A percentile compares a stretch with the other conserved stretches of the same genome.
phyloP scores from a whole-genome alignment of 2,888 invertebrate species.

The Clunio marinus region DNA sequence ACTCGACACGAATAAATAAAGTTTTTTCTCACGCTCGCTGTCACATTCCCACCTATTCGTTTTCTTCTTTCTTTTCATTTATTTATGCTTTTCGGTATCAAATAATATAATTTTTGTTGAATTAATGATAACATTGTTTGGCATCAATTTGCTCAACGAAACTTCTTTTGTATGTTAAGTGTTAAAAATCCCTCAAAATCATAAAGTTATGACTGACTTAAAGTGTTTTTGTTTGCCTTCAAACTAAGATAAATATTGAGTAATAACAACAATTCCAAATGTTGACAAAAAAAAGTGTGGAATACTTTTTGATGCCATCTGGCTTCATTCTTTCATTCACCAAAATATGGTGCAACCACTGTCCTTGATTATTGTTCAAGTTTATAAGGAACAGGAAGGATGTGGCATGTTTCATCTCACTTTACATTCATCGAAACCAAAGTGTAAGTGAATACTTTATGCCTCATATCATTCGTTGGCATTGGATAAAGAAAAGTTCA shows the following conservation, averaged over 20 bases:
- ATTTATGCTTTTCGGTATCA: neutral
- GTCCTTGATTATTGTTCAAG: neutral
- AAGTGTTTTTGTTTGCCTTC: neutral
- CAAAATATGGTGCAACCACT: neutral
- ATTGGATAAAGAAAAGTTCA: no score
- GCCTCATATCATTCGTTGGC: no score
- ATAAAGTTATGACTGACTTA: neutral
- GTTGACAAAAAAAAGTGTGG: conserved; percentile 5
- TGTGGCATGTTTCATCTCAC: no score
- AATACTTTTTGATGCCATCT: neutral
- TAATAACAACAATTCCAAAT: neutral
- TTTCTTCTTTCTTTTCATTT: neutral
- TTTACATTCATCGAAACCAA: no score
- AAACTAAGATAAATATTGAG: conserved; percentile 3
- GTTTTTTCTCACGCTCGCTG: conserved; percentile 10
- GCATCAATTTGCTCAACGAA: neutral
- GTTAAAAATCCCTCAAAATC: neutral
- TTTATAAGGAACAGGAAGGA: neutral
- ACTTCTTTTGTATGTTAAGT: no score
- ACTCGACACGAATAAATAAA: conserved; percentile 2
- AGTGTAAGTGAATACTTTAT: no score
- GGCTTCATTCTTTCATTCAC: neutral
- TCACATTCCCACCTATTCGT: neutral
- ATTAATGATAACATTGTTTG: conserved; percentile 25
- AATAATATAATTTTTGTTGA: neutral